Evolutionary conservation across 1,140 invertebrate species (phyloP).

Genomic region (Pseudoatta argentina): DNA sequence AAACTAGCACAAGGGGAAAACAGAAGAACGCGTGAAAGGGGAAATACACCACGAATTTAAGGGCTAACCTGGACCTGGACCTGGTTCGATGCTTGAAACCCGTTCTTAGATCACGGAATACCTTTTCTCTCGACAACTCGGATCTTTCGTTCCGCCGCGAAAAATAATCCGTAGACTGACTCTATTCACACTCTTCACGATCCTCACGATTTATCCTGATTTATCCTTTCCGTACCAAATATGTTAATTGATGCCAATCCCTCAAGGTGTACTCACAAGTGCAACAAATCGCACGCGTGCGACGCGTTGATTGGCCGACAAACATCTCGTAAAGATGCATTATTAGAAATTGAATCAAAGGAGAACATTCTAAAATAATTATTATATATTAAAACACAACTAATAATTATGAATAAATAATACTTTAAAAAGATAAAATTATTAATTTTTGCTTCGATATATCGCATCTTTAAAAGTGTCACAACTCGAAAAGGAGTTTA

Average conservation of each 20-base stretch:
- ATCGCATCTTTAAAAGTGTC: no score
- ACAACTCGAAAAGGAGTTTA: no score
- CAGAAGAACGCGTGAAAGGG: no score
- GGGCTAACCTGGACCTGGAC: conserved; percentile 14
- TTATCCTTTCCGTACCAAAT: conserved; percentile 17
- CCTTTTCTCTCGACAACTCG: not conserved
- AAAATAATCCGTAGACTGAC: not conserved
- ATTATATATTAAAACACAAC: no score
- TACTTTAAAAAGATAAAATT: no score
- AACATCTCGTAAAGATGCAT: no score
- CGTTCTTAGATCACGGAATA: not conserved
- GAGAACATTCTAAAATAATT: no score
- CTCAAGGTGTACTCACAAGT: conserved; percentile 10
- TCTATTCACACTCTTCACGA: not conserved
- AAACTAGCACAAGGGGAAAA: not conserved
- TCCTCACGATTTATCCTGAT: not conserved
- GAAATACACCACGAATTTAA: conserved; percentile 3
- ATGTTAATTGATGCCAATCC: conserved; percentile 16
- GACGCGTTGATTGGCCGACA: not conserved
- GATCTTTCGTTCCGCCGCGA: not conserved
- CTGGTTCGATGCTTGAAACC: not conserved
- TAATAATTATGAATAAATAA: no score
- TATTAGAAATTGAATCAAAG: no score
- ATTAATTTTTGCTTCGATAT: no score
- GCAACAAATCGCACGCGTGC: not conserved